Evolutionary conservation across 2,797 vertebrate genomes (phyloP), one percentile per base, ranked within the genome.

Genomic region (Sternarchorhynchus goeldii): DNA sequence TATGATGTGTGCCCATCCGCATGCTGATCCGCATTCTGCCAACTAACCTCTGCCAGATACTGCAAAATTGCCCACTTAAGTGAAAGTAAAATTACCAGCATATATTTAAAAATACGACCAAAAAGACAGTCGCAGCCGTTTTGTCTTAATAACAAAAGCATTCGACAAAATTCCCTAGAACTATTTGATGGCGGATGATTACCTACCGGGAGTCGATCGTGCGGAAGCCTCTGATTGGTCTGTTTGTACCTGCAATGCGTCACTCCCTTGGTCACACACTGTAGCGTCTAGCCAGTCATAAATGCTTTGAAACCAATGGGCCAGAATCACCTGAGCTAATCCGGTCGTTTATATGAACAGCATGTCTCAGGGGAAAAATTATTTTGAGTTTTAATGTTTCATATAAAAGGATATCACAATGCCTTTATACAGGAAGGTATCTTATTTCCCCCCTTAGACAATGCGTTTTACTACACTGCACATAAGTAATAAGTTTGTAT

Each of bases 221-320:
- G 84, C 79, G 82, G 82, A 21, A 21, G 76, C 21, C 75, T 81
- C 88, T 90, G 92, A 95, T 95, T 95, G 94, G 94, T 82, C 80
- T 88, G 81, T 93, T 92, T 76, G 90, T 94, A 95, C 93, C 94
- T 93, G 94, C 94, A 95, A 95, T 95, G 94, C 94, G 94, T 95
- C 94, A 94, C 92, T 93, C 84, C 77, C 81, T 85, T 21, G 90
- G 88, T 76, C 88, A 93, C 89, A 89, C 90, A 88, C 88, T 88
- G 86, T 90, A 90, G 73, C 81, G 59, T 63, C 63, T 72, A 77
- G 57, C 82, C 73, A 70, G 64, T 80, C 77, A 80, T 80, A 84
- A 83, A 75, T 80, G 65, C 73, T 53, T 73, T 53, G 58, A 41
- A 80, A 73, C 7, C 65, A 20, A 41, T 80, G 79, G 41, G 70